A percentile compares a stretch with the other conserved stretches of the same genome.
Evolutionary conservation across 2,797 vertebrate genomes (phyloP).

Genomic region (Numenius phaeopus): DNA sequence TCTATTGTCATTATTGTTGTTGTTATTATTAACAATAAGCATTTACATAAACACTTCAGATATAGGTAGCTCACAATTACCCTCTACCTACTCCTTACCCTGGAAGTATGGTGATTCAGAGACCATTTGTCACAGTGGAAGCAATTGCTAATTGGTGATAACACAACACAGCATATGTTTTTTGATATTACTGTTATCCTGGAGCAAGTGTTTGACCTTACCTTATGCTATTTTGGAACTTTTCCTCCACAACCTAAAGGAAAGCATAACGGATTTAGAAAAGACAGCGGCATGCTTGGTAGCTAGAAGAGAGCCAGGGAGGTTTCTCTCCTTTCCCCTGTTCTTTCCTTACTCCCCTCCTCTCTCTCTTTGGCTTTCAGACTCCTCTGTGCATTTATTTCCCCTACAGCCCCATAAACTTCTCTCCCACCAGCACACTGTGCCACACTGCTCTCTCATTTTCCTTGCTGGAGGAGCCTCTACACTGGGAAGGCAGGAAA

Average conservation of each 20-base stretch:
- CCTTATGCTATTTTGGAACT: slow-evolving; percentile 3
- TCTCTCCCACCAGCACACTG: neutral
- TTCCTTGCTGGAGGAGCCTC: neutral
- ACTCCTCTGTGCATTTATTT: neutral
- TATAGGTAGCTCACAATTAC: neutral
- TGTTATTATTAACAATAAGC: slow-evolving; percentile 58
- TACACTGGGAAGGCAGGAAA: neutral
- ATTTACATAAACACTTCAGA: slow-evolving; percentile 63
- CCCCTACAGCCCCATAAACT: neutral
- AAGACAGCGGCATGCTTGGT: neutral
- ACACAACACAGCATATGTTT: neutral
- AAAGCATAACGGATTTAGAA: neutral
- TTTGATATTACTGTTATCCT: neutral
- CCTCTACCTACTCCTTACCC: neutral
- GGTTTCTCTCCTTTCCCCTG: neutral
- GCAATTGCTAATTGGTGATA: slow-evolving; percentile 28
- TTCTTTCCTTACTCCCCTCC: neutral
- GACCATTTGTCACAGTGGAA: slow-evolving; percentile 1
- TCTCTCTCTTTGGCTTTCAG: neutral
- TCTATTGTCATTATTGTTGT: slow-evolving; percentile 52
- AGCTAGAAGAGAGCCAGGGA: neutral
- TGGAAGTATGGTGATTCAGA: neutral
- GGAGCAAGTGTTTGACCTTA: slow-evolving; percentile 4
- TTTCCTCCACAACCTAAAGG: neutral
- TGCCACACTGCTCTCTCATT: neutral